Evolutionary conservation across 2,888 invertebrate species (phyloP).

Genomic region (Perithous albicinctus): DNA sequence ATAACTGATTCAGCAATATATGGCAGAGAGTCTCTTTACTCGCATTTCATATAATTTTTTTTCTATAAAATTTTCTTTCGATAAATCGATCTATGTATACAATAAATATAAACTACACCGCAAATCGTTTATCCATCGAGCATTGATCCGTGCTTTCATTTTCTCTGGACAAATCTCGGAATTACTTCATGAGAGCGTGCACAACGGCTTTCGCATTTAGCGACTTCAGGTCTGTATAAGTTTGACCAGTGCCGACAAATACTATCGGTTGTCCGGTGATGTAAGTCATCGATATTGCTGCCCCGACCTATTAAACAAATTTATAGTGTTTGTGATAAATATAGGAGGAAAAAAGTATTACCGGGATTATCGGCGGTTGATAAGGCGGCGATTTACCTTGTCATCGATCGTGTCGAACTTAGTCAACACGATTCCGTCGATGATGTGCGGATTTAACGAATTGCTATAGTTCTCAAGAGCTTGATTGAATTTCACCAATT

Average conservation of each 20-base stretch:
- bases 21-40: conserved; percentile 24
- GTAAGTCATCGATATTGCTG: conserved; percentile 99
- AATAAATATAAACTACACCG: conserved; percentile 64
- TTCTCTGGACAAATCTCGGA: conserved; percentile 69
- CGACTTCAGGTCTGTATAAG: conserved; percentile 98
- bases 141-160: neutral
- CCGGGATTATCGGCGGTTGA: neutral
- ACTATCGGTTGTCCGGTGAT: conserved; percentile 99
- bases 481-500: conserved; percentile 99
- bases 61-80: conserved; percentile 58
- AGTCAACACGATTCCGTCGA: conserved; percentile 99
- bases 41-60: conserved; percentile 32
- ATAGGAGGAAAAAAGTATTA: neutral
- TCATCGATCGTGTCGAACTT: conserved; percentile 99
- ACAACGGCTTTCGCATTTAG: conserved; percentile 98
- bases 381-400: conserved; percentile 87
- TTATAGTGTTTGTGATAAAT: neutral
- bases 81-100: conserved; percentile 65
- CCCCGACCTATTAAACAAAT: conserved; percentile 90
- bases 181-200: conserved; percentile 96
- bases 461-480: conserved; percentile 96
- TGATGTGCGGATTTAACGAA: conserved; percentile 92
- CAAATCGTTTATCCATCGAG: conserved; percentile 37
- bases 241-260: conserved; percentile 99
- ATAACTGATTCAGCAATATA: no score